These are phyloP conservation scores for Paracentrotus lividus DNA, from an alignment of 53 echinoderm and acorn worm genomes.

Conservation along the genomic window DNA sequence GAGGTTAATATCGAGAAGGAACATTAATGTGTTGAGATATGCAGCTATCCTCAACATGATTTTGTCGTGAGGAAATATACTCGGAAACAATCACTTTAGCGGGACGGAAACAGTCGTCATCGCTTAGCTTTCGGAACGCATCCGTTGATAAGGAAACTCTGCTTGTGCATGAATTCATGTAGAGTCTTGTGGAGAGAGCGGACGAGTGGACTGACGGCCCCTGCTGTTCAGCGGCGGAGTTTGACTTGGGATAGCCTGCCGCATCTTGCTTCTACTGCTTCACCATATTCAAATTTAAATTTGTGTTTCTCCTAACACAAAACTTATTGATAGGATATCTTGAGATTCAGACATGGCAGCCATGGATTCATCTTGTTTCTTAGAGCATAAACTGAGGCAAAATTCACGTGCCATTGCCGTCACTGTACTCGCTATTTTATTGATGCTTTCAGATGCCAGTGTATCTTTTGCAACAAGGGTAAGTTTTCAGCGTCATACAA, in stretches of 20 bases:
- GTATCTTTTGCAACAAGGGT: constrained; percentile 60
- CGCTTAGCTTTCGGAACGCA: background rate
- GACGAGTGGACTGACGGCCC: background rate
- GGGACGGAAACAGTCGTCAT: constrained; percentile 19
- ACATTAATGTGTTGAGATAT: constrained; percentile 23
- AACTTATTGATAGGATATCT: background rate
- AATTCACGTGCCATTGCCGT: constrained; percentile 30
- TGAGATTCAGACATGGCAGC: background rate
- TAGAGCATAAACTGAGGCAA: constrained; percentile 57
- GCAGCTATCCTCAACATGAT: background rate
- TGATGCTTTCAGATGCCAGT: constrained; percentile 57
- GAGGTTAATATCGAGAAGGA: background rate
- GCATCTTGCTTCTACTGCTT: background rate
- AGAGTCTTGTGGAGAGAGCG: too few species aligned
- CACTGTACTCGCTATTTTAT: constrained; percentile 14
- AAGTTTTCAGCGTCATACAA: background rate
- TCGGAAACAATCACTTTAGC: constrained; percentile 58
- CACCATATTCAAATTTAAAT: background rate
- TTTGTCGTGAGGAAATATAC: constrained; percentile 43
- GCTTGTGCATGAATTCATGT: background rate
- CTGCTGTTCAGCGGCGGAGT: constrained; percentile 36
- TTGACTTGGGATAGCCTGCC: background rate
- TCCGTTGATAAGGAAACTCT: background rate
- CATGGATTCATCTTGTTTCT: constrained; percentile 23
- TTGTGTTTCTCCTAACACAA: background rate